Percentiles rank a stretch among this genome's conserved stretches.
These are phyloP conservation scores for Ochropleura leucogaster DNA, from an alignment of 2,888 invertebrate species.

Conservation along the genomic window DNA sequence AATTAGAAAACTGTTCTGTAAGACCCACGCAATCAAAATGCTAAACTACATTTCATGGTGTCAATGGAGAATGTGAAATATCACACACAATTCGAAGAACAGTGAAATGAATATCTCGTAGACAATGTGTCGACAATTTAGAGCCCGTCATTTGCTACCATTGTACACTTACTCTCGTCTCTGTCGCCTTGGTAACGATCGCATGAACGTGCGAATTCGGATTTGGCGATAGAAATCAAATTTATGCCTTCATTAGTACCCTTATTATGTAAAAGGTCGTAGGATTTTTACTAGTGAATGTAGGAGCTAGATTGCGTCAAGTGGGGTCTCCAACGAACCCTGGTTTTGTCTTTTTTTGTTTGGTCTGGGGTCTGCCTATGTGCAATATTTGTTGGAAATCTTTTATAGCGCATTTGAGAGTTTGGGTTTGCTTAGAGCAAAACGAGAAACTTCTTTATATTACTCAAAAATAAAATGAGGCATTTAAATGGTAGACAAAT, in stretches of 20 bases:
- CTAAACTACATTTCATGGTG: too few species aligned
- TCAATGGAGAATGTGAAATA: background rate
- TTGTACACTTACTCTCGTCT: conserved; percentile 54
- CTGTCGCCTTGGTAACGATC: conserved; percentile 43
- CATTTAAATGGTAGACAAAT: background rate
- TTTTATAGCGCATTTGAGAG: background rate
- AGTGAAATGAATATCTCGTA: conserved; percentile 31
- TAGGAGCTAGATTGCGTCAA: conserved; percentile 27
- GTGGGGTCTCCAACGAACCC: too few species aligned
- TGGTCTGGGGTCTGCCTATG: too few species aligned
- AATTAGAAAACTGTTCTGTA: background rate
- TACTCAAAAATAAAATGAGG: background rate
- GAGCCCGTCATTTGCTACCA: conserved; percentile 51
- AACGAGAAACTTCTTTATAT: background rate
- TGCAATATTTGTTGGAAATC: conserved; percentile 14
- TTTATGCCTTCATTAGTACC: conserved; percentile 59
- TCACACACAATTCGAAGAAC: conserved; percentile 13
- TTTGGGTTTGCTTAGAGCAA: background rate
- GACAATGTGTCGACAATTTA: conserved; percentile 55
- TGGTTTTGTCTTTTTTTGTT: too few species aligned
- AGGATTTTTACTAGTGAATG: conserved; percentile 28
- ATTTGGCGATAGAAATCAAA: conserved; percentile 58
- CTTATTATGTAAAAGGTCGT: conserved; percentile 26
- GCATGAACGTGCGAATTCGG: conserved; percentile 38
- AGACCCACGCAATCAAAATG: background rate